These are phyloP conservation scores for Acanthurus lineatus DNA, from an alignment of 2,797 vertebrate species.

Conservation along the genomic window DNA sequence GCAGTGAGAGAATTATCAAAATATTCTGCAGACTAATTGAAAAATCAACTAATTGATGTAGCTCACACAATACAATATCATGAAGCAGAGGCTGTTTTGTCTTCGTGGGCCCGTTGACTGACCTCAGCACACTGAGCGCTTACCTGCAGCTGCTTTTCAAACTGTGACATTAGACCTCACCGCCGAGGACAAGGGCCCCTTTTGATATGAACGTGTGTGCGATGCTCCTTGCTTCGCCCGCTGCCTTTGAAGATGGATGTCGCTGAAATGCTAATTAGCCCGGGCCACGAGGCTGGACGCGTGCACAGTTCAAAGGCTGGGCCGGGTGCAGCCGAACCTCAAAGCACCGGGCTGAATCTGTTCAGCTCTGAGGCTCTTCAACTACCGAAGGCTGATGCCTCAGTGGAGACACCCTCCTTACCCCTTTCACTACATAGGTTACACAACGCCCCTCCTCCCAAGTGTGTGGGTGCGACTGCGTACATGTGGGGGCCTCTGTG, in stretches of 20 bases:
- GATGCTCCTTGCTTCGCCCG: constrained; percentile 58
- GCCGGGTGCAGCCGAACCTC: constrained; percentile 66
- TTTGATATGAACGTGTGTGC: constrained; percentile 66
- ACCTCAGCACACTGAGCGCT: constrained; percentile 36
- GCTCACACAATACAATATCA: background rate
- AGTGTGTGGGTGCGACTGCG: constrained; percentile 35
- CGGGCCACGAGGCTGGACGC: constrained; percentile 66
- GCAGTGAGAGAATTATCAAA: background rate
- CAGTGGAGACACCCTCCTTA: constrained; percentile 52
- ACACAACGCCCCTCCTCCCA: constrained; percentile 39
- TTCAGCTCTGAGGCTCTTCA: constrained; percentile 71
- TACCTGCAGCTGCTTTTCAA: constrained; percentile 65
- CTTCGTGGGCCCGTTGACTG: constrained; percentile 5
- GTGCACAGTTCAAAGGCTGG: constrained; percentile 78
- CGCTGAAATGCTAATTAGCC: constrained; percentile 80
- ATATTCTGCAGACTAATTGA: background rate
- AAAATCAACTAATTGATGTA: background rate
- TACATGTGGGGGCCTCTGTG: constrained; percentile 23
- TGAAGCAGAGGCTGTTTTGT: constrained; percentile 2
- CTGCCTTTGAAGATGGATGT: constrained; percentile 80
- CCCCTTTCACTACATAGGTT: constrained; percentile 46
- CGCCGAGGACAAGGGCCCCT: constrained; percentile 56
- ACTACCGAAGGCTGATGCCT: constrained; percentile 64
- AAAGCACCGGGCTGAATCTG: constrained; percentile 75
- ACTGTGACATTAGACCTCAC: constrained; percentile 65